phyloP scores from a whole-genome alignment of 2,888 invertebrate genomes.

The Drosophila niveifrons region DNA sequence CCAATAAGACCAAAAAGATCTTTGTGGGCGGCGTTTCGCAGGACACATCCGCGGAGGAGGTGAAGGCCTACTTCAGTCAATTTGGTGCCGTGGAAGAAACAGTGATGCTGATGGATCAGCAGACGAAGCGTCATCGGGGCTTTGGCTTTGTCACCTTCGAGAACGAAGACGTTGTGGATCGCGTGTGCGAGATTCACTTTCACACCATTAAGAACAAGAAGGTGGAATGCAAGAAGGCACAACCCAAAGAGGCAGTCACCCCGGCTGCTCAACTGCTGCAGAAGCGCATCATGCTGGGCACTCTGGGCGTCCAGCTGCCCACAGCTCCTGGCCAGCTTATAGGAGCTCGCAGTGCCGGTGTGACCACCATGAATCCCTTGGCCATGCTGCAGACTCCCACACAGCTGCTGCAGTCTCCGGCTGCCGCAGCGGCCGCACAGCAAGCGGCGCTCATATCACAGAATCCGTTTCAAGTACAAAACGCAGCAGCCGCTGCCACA shows the following conservation, averaged over 20 bases:
- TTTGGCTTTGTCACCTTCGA: slow-evolving; percentile 97
- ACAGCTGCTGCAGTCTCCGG: slow-evolving; percentile 79
- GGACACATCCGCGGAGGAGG: slow-evolving; percentile 96
- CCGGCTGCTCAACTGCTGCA: slow-evolving; percentile 89
- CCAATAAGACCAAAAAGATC: slow-evolving; percentile 96
- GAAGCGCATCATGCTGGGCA: slow-evolving; percentile 90
- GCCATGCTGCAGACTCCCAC: slow-evolving; percentile 87
- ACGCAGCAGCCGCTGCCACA: slow-evolving; percentile 87
- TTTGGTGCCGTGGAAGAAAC: slow-evolving; percentile 96
- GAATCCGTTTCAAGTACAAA: slow-evolving; percentile 86
- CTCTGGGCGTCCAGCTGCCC: slow-evolving; percentile 88
- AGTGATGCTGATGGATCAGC: slow-evolving; percentile 97
- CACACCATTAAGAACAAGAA: slow-evolving; percentile 97
- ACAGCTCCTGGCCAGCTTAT: slow-evolving; percentile 87
- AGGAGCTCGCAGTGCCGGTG: slow-evolving; percentile 84
- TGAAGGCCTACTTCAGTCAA: slow-evolving; percentile 95
- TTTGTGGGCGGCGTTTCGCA: slow-evolving; percentile 97
- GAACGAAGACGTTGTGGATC: slow-evolving; percentile 95
- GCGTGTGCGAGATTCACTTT: slow-evolving; percentile 97
- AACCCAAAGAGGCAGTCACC: slow-evolving; percentile 95
- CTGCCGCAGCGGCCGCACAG: slow-evolving; percentile 84
- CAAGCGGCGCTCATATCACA: slow-evolving; percentile 86
- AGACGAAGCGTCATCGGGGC: slow-evolving; percentile 95
- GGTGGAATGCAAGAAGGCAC: slow-evolving; percentile 95
- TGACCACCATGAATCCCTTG: slow-evolving; percentile 87